Evolutionary conservation across 1,140 invertebrate genomes (phyloP).

Genomic region (Drosophila orosa): DNA sequence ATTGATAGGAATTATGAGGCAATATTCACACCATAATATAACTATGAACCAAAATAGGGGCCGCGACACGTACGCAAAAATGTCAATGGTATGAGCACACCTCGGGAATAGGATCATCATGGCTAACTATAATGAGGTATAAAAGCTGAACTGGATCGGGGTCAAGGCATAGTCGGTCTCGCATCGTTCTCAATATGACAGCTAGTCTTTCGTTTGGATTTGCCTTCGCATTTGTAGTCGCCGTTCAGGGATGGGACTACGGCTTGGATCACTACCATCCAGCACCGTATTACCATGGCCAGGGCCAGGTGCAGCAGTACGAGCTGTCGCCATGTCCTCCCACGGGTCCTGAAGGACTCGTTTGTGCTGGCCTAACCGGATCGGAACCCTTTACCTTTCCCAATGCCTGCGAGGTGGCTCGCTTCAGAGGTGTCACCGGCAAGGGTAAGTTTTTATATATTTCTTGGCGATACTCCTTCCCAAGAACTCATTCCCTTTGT

Average conservation of each 20-base stretch:
- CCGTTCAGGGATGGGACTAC: constrained; percentile 30
- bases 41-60: constrained; percentile 42
- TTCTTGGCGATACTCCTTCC: rapidly evolving
- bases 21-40: constrained; percentile 19
- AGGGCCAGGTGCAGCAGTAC: not conserved
- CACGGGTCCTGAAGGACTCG: not conserved
- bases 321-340: constrained; percentile 32
- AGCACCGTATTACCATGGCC: constrained; percentile 12
- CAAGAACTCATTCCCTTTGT: no score
- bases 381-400: constrained; percentile 46
- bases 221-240: constrained; percentile 29
- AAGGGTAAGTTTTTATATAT: constrained; percentile 19
- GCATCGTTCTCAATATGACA: constrained; percentile 51
- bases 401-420: constrained; percentile 51
- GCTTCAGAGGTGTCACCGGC: constrained; percentile 29
- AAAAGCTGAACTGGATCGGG: constrained; percentile 51
- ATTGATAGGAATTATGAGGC: constrained; percentile 23
- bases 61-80: constrained; percentile 63
- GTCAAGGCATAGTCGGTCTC: constrained; percentile 51
- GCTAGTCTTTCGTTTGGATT: constrained; percentile 6
- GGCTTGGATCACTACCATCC: constrained; percentile 14
- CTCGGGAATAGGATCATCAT: constrained; percentile 12
- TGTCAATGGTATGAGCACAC: constrained; percentile 56
- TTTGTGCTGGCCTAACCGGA: constrained; percentile 38
- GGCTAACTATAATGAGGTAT: constrained; percentile 26